Percentiles rank a stretch among this genome's conserved stretches.
Conservation (phyloP, 1,140 invertebrate genomes). For the Babylonia areolata region DNA sequence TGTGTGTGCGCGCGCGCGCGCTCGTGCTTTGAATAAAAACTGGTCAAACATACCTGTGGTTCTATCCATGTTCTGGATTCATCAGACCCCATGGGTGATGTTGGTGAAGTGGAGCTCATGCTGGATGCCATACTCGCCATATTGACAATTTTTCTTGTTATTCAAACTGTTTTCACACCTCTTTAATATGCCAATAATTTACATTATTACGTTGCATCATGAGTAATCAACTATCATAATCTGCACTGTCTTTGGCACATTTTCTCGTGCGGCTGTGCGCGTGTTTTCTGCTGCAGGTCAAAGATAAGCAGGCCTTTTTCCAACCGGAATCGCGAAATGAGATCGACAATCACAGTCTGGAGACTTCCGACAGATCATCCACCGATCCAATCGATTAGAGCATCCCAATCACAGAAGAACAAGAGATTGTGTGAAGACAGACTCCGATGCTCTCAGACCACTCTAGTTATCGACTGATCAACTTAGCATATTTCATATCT, state of each 20-base stretch:
- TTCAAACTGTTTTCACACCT: not conserved
- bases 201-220: no score
- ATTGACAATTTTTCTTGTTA: not conserved
- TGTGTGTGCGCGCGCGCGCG: not conserved
- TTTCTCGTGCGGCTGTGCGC: not conserved
- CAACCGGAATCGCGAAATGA: no score
- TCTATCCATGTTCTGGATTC: conserved; percentile 30
- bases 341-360: no score
- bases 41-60: conserved; percentile 5
- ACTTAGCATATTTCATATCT: not conserved
- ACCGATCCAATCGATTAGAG: no score
- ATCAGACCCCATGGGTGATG: conserved; percentile 33
- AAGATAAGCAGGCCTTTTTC: no score
- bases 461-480: not conserved
- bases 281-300: no score
- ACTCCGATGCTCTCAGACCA: no score
- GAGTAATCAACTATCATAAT: no score
- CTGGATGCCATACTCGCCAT: conserved; percentile 20
- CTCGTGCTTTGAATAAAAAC: not conserved
- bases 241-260: not conserved
- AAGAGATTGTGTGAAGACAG: no score
- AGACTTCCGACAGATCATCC: no score
- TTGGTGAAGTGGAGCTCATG: conserved; percentile 28
- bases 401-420: no score
- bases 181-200: no score